Evolutionary conservation across 2,797 vertebrate species (phyloP).

Genomic region (Falco novaeseelandiae): DNA sequence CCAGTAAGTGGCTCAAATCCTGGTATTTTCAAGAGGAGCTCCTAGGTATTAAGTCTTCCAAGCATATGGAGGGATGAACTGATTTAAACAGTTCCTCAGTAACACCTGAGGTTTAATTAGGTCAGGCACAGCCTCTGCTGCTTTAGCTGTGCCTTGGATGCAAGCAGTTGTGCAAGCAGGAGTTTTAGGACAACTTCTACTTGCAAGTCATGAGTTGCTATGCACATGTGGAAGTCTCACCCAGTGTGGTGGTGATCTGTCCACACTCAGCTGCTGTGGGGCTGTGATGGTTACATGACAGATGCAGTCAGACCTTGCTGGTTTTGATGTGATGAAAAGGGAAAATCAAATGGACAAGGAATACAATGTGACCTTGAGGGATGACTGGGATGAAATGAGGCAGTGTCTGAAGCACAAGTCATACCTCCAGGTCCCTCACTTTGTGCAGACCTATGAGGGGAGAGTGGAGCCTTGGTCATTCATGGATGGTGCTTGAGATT

Average conservation of each 20-base stretch:
- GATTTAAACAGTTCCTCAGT: background rate
- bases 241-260: background rate
- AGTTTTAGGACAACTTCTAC: background rate
- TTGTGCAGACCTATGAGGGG: background rate
- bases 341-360: background rate
- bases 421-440: background rate
- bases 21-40: background rate
- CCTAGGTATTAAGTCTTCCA: background rate
- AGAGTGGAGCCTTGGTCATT: background rate
- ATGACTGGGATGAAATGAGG: background rate
- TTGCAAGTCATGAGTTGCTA: background rate
- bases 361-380: rapidly evolving
- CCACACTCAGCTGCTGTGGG: background rate
- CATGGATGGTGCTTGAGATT: background rate
- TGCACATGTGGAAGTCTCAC: background rate
- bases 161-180: background rate
- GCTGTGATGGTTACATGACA: background rate
- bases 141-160: background rate
- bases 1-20: background rate
- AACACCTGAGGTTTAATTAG: background rate
- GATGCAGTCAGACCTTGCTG: background rate
- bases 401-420: background rate
- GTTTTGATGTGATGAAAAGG: background rate
- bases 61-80: background rate
- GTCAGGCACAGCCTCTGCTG: background rate